Base-by-base conservation (phyloP, 2,797 vertebrate species). In the Carduelis carduelis region DNA sequence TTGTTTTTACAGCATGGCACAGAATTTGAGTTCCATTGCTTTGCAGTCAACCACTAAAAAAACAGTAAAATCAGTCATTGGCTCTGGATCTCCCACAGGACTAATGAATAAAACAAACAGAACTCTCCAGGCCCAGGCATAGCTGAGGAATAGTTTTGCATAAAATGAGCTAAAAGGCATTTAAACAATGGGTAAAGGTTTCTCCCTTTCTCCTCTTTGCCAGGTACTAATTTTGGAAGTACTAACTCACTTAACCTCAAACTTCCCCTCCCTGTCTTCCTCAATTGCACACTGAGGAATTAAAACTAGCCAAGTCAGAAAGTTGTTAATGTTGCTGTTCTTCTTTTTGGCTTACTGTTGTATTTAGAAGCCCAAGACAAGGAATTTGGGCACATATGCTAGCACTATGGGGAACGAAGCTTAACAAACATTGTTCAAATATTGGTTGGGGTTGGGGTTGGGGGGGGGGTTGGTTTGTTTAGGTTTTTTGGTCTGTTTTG, bases 21-120 rank as follows among this genome's bases (percentile, higher is more conserved):
- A 65, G 41, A 47, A 84, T 87, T 87, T 71, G 76, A 85, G 85
- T 93, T 93, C 39, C 43, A 52, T 44, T 81, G 39, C 50, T 92
- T 89, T 92, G 46, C 60, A 93, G 68, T n/a, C 70, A 79, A 17
- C 22, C 52, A 56, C 70, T 86, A 46, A 83, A 94, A 81, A 35
- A 1, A 0, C 4, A 16, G 3, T 68, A 79, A 92, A 86, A 90
- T 90, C 88, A 69, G 47, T 60, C 63, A n/a, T 32, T 84, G 66
- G 34, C 32, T 90, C 70, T 56, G 35, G 22, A 53, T 93, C 19
- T 94, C 65, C 63, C 4, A 3, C 8, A 70, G 70, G 63, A 84
- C 37, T 90, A 49, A 90, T 64, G 70, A 88, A 79, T 93, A 96
- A 94, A 92, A 77, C 49, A 83, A 84, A 46, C 64, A 76, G 70